These are phyloP conservation scores for Xylophagus ater DNA, from an alignment of 2,888 invertebrate genomes.

Conservation along the genomic window DNA sequence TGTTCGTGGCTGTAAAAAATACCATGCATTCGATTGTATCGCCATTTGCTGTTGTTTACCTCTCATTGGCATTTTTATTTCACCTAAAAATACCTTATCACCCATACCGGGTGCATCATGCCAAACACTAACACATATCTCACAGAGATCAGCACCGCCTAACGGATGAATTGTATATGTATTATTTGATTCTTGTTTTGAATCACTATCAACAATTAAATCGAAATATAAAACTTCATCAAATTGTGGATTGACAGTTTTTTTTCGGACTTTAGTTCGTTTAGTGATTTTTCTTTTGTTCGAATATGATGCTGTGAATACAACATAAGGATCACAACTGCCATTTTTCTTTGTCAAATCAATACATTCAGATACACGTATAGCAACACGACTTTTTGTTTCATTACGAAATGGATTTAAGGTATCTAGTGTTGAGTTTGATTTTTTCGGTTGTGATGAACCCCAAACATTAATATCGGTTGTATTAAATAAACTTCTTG, in stretches of 20 bases:
- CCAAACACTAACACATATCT: conserved; percentile 74
- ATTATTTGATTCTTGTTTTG: conserved; percentile 34
- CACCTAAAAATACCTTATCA: conserved; percentile 77
- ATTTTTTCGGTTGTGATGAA: conserved; percentile 15
- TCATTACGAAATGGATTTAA: conserved; percentile 13
- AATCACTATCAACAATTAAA: conserved; percentile 48
- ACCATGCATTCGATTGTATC: conserved; percentile 61
- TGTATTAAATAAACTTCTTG: conserved; percentile 25
- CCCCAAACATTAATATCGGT: too few relatives aligned
- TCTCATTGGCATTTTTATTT: conserved; percentile 67
- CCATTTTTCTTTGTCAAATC: conserved; percentile 83
- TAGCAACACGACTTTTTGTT: conserved; percentile 39
- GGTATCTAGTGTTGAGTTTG: conserved; percentile 13
- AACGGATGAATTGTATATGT: conserved; percentile 47
- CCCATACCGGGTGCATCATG: conserved; percentile 71
- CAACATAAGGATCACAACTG: conserved; percentile 82
- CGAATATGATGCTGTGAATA: conserved; percentile 66
- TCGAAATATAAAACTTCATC: conserved; percentile 78
- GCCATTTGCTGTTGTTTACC: conserved; percentile 52
- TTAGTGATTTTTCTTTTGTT: conserved; percentile 69
- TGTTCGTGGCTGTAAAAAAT: conserved; percentile 58
- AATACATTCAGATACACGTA: conserved; percentile 71
- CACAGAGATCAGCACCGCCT: conserved; percentile 61
- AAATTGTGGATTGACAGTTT: conserved; percentile 80
- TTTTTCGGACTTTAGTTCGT: conserved; percentile 78